These are phyloP conservation scores for Nymphalis c-album DNA, from an alignment of 2,888 invertebrate genomes.

Conservation along the genomic window DNA sequence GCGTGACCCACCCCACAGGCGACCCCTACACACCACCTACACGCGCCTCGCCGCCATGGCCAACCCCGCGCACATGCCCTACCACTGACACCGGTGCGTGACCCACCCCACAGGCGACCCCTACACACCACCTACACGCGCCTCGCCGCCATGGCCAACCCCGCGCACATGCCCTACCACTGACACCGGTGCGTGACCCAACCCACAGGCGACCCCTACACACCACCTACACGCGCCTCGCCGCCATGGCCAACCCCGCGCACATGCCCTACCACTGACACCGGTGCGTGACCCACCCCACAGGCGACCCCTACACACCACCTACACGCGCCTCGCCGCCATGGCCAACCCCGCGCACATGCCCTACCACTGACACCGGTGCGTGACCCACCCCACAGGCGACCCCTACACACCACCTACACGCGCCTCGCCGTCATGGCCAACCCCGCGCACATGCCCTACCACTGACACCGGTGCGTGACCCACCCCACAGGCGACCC, in stretches of 20 bases:
- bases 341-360: slow-evolving; percentile 89
- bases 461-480: slow-evolving; percentile 52
- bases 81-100: slow-evolving; percentile 52
- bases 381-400: no score
- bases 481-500: no score
- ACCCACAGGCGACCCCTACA: no score
- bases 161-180: slow-evolving; percentile 84
- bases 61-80: slow-evolving; percentile 87
- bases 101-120: no score
- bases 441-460: slow-evolving; percentile 87
- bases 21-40: slow-evolving; percentile 91
- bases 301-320: no score
- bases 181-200: slow-evolving; percentile 43
- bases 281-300: no score
- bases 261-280: slow-evolving; percentile 82
- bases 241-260: slow-evolving; percentile 88
- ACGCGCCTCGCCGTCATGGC: slow-evolving; percentile 90
- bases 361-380: slow-evolving; percentile 67
- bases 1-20: no score
- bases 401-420: slow-evolving; percentile 91
- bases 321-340: slow-evolving; percentile 90
- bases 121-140: slow-evolving; percentile 92
- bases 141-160: slow-evolving; percentile 89
- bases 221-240: slow-evolving; percentile 91
- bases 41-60: slow-evolving; percentile 90